phyloP scores from a whole-genome alignment of 2,113 vertebrate genomes.

The Cacatua alba region DNA sequence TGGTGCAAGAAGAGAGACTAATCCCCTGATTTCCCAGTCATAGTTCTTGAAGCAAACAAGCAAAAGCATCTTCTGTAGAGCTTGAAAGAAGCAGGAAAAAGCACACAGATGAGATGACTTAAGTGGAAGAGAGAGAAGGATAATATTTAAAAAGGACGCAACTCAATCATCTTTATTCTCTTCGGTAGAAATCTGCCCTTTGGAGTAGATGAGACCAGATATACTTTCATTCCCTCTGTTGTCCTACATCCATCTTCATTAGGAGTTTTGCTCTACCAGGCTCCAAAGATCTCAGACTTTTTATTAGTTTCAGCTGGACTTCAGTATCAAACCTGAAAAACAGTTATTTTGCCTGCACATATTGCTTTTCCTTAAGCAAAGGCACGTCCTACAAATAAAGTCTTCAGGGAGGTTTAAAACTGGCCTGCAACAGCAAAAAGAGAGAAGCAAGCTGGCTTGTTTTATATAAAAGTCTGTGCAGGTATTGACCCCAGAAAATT shows the following conservation, averaged over 20 bases:
- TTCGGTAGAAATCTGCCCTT: not conserved
- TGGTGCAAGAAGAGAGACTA: not conserved
- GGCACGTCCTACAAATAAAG: slow-evolving; percentile 33
- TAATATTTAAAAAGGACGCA: not conserved
- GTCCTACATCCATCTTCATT: not conserved
- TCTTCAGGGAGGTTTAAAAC: slow-evolving; percentile 44
- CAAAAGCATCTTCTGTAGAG: not conserved
- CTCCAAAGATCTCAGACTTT: not conserved
- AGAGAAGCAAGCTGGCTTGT: slow-evolving; percentile 36
- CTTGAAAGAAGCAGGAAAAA: not conserved
- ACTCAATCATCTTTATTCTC: not conserved
- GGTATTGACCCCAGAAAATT: slow-evolving; percentile 46
- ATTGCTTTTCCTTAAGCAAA: slow-evolving; percentile 4
- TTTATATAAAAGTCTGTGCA: not conserved
- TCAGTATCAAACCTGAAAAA: not conserved
- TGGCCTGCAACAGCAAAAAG: not conserved
- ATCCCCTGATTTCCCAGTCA: not conserved
- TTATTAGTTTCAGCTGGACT: slow-evolving; percentile 51
- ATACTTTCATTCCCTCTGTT: not conserved
- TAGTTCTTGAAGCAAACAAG: not conserved
- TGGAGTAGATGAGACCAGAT: not conserved
- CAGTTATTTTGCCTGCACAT: slow-evolving; percentile 27
- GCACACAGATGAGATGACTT: not conserved
- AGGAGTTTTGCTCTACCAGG: not conserved
- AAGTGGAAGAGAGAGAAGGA: not conserved